phyloP scores from a whole-genome alignment of 1,140 invertebrate genomes.

The Zaprionus lachaisei region DNA sequence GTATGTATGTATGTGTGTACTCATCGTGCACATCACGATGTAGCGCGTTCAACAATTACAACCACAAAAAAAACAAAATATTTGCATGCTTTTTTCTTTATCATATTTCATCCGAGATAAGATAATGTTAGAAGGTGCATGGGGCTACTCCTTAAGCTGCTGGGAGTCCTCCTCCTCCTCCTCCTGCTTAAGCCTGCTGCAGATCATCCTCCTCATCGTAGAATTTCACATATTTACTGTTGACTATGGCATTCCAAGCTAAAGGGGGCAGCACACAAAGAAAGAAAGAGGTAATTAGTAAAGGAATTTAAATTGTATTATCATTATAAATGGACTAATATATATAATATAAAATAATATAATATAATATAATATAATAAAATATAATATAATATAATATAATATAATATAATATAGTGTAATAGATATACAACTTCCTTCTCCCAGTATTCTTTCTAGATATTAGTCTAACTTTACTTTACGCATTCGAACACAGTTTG shows the following conservation, averaged over 20 bases:
- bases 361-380: too few relatives aligned
- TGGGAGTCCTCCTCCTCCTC: background rate
- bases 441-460: too few relatives aligned
- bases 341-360: too few relatives aligned
- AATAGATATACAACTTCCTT: too few relatives aligned
- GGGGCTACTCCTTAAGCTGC: too few relatives aligned
- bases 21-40: conserved; percentile 12
- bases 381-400: too few relatives aligned
- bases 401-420: too few relatives aligned
- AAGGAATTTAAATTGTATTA: background rate
- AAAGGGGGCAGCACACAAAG: background rate
- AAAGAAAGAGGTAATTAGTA: background rate
- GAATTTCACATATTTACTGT: conserved; percentile 73
- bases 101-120: background rate
- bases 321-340: too few relatives aligned
- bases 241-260: conserved; percentile 85
- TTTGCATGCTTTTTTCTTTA: background rate
- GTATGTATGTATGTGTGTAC: background rate
- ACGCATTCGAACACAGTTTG: too few relatives aligned
- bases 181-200: conserved; percentile 6
- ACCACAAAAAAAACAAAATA: conserved; percentile 11
- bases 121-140: too few relatives aligned
- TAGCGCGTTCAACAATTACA: conserved; percentile 22
- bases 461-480: too few relatives aligned
- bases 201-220: conserved; percentile 63